A percentile compares a stretch with the other conserved stretches of the same genome.
Evolutionary conservation across 2,797 vertebrate genomes (phyloP).

Genomic region (Siniperca scherzeri): DNA sequence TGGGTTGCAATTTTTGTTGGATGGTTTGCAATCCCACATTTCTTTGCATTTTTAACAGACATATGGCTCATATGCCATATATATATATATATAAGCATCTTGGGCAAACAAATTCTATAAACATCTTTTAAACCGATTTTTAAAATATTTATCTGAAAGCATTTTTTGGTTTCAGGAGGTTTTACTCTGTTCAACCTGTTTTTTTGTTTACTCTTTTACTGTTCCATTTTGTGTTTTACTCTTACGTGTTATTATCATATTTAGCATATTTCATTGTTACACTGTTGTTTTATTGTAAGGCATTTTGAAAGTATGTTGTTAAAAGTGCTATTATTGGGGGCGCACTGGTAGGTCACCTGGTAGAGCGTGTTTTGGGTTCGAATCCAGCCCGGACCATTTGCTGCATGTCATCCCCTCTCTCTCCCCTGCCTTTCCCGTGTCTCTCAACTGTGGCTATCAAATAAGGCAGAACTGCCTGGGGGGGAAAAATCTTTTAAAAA

Average conservation of each 20-base stretch:
- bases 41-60: background rate
- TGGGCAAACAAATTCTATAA: background rate
- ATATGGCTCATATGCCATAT: background rate
- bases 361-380: too few species aligned
- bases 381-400: too few species aligned
- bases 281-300: background rate
- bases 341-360: too few species aligned
- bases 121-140: background rate
- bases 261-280: background rate
- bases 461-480: too few species aligned
- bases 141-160: too few species aligned
- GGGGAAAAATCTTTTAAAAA: too few species aligned
- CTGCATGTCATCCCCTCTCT: too few species aligned
- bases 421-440: too few species aligned
- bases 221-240: background rate
- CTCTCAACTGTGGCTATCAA: too few species aligned
- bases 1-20: background rate
- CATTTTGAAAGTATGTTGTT: too few species aligned
- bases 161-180: too few species aligned
- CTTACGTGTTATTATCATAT: background rate
- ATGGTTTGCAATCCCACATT: background rate
- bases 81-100: background rate
- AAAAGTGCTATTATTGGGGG: too few species aligned
- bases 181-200: background rate
- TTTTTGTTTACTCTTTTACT: background rate